Percentiles rank a stretch among this genome's conserved stretches.
phyloP scores from a whole-genome alignment of 2,113 vertebrate genomes.

The Ammodramus savannarum region DNA sequence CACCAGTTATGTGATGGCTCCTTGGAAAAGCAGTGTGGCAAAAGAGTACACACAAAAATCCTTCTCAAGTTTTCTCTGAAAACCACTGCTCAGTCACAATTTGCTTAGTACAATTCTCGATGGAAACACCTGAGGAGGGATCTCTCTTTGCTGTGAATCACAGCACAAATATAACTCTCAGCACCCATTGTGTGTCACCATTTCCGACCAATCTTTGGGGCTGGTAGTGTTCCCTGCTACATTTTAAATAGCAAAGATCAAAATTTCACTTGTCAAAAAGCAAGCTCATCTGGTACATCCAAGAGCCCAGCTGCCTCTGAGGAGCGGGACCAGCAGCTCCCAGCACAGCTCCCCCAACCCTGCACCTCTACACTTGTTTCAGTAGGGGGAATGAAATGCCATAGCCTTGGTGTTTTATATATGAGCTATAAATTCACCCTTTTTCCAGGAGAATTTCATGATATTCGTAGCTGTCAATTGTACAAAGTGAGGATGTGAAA shows the following conservation, averaged over 20 bases:
- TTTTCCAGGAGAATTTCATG: neutral
- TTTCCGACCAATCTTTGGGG: neutral
- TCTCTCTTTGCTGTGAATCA: neutral
- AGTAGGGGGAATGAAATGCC: neutral
- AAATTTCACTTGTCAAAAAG: neutral
- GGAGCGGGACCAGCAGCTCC: neutral
- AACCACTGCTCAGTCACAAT: slow-evolving; percentile 1
- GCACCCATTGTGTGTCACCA: neutral
- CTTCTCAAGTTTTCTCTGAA: neutral
- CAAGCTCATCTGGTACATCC: neutral
- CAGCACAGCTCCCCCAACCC: neutral
- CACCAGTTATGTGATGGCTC: slow-evolving; percentile 27
- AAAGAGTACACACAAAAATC: neutral
- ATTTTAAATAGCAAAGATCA: neutral
- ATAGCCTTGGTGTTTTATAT: neutral
- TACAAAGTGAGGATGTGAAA: neutral
- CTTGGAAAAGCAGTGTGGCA: slow-evolving; percentile 37
- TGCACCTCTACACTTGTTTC: neutral
- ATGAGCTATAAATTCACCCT: neutral
- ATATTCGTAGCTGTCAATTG: neutral
- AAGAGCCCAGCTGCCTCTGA: neutral
- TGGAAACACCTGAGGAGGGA: neutral
- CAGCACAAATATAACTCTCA: neutral
- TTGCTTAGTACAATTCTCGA: neutral
- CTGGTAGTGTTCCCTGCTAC: neutral